phyloP scores from a whole-genome alignment of 2,113 vertebrate species.

The Ceuthmochares aereus region DNA sequence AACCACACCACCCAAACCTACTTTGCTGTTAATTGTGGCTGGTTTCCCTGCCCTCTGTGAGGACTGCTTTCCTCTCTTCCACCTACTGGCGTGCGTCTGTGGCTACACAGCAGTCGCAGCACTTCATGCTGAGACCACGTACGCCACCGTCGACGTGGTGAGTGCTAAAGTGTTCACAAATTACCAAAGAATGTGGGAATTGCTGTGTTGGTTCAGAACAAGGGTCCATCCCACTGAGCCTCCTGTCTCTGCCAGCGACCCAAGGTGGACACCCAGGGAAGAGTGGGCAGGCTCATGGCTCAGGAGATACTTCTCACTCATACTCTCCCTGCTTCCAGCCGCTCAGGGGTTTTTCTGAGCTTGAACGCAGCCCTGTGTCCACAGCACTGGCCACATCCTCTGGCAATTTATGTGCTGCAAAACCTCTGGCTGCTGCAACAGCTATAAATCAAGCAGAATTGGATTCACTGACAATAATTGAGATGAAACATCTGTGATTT shows the following conservation, averaged over 20 bases:
- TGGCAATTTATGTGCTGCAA: slow-evolving; percentile 10
- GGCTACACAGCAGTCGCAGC: neutral
- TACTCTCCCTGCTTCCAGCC: neutral
- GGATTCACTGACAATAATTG: slow-evolving; percentile 14
- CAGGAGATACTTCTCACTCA: neutral
- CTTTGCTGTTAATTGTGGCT: slow-evolving; percentile 43
- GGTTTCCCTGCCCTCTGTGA: slow-evolving; percentile 6
- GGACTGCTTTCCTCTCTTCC: neutral
- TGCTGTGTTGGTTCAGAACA: neutral
- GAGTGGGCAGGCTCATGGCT: neutral
- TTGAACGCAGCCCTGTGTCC: neutral
- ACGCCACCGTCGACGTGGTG: neutral
- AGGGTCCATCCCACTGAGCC: neutral
- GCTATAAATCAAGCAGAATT: slow-evolving; percentile 36
- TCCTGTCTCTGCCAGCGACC: neutral
- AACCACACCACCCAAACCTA: slow-evolving; percentile 30
- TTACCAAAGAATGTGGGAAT: neutral
- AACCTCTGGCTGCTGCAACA: neutral
- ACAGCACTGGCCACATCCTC: neutral
- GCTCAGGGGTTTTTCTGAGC: neutral
- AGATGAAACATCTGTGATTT: neutral
- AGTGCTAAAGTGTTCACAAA: neutral
- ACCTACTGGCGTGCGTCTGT: neutral
- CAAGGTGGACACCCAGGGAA: neutral
- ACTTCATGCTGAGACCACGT: neutral